Conservation (phyloP, 2,113 vertebrate genomes). For the Daubentonia madagascariensis region DNA sequence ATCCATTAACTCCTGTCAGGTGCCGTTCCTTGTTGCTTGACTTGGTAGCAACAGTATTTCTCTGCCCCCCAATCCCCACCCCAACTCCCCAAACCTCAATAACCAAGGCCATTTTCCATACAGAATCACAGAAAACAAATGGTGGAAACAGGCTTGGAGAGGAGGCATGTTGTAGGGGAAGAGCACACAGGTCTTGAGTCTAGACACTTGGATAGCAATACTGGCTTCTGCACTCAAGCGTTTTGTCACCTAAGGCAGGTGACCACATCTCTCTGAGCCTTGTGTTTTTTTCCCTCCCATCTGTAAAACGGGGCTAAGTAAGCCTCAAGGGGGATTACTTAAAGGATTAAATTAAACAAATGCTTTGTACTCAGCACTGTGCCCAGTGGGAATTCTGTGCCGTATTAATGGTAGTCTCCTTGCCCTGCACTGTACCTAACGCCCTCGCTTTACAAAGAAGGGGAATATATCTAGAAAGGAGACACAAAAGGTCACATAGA, state of each 20-base stretch:
- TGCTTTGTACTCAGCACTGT: not conserved
- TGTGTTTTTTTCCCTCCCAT: not conserved
- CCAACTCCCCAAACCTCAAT: accelerated
- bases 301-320: not conserved
- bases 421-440: not conserved
- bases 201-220: not conserved
- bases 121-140: not conserved
- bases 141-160: not conserved
- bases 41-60: not conserved
- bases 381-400: not conserved
- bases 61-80: accelerated
- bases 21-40: not conserved
- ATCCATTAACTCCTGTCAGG: not conserved
- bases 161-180: accelerated
- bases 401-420: not conserved
- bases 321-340: not conserved
- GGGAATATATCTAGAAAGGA: not conserved
- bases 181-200: not conserved
- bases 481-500: not conserved
- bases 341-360: not conserved
- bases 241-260: not conserved
- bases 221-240: not conserved
- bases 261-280: not conserved
- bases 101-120: not conserved
- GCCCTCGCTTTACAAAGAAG: not conserved